Conservation (phyloP, 1,140 invertebrate genomes). For the Trichonephila clavata region DNA sequence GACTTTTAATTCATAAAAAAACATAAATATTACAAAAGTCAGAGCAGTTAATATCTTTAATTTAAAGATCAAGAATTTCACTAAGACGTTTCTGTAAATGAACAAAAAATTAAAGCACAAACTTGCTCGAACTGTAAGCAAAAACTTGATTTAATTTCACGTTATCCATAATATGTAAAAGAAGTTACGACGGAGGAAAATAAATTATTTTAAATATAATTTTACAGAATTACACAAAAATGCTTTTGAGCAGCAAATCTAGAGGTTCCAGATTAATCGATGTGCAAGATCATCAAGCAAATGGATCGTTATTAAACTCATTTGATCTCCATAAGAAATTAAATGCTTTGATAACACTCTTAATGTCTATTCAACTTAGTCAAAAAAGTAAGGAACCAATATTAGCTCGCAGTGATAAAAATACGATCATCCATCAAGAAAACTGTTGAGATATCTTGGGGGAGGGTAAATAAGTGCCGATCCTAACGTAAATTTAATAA, state of each 20-base stretch:
- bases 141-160: too few species aligned
- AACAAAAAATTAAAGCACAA: too few species aligned
- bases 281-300: neutral
- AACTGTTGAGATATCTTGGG: neutral
- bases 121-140: too few species aligned
- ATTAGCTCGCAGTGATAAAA: conserved; percentile 29
- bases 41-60: too few species aligned
- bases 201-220: too few species aligned
- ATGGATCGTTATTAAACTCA: neutral
- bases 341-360: neutral
- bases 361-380: neutral
- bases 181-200: too few species aligned
- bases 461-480: neutral
- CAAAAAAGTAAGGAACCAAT: neutral
- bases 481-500: neutral
- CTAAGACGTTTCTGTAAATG: too few species aligned
- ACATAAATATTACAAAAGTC: too few species aligned
- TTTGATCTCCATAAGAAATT: neutral
- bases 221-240: neutral
- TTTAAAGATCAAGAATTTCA: too few species aligned
- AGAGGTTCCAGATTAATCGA: neutral
- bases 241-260: neutral
- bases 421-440: conserved; percentile 8
- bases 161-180: too few species aligned
- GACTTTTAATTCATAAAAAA: too few species aligned